phyloP scores from a whole-genome alignment of 2,113 vertebrate genomes.

The Catharus bicknelli region DNA sequence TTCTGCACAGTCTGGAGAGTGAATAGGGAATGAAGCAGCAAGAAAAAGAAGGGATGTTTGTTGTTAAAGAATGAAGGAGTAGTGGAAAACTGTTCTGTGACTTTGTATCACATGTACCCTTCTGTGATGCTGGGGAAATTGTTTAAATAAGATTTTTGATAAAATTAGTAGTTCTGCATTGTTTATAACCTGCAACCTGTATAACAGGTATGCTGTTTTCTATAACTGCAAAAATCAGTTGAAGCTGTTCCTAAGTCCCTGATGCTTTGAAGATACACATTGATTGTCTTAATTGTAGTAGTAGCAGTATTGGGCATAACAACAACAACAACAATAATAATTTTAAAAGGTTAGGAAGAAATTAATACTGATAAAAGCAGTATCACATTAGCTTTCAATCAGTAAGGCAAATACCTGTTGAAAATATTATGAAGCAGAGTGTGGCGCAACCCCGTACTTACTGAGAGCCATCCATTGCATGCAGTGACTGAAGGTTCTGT shows the following conservation, averaged over 20 bases:
- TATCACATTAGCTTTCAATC: background rate
- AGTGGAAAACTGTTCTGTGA: background rate
- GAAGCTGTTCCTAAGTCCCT: background rate
- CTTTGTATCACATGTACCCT: background rate
- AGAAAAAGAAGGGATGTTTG: background rate
- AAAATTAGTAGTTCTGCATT: background rate
- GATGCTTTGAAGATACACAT: background rate
- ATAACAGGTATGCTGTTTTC: background rate
- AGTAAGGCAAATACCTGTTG: background rate
- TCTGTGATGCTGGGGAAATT: background rate
- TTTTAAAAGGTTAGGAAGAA: background rate
- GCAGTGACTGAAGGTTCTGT: background rate
- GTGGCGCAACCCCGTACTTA: background rate
- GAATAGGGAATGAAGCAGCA: background rate
- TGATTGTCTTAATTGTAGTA: background rate
- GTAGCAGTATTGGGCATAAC: background rate
- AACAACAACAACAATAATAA: background rate
- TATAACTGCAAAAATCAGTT: background rate
- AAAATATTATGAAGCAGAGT: background rate
- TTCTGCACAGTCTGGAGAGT: background rate
- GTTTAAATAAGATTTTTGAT: background rate
- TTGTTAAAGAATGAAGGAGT: background rate
- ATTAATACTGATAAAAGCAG: background rate
- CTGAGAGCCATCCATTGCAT: fast-evolving
- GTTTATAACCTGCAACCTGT: background rate